Base-by-base conservation (phyloP, 2,888 invertebrate species). In the Fabriciana adippe region DNA sequence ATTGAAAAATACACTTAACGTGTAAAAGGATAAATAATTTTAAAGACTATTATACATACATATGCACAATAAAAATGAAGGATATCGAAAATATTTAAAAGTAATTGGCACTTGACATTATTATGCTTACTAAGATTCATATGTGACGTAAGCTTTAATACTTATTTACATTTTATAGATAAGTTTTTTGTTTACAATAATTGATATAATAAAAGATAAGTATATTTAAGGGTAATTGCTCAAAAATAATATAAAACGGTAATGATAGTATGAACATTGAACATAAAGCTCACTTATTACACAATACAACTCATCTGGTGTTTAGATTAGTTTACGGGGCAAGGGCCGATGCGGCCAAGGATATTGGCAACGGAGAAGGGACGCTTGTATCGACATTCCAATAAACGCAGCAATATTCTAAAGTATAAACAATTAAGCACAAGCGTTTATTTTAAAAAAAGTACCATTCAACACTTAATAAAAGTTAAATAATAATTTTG, bases 331-430 rank as follows among this genome's bases (percentile, higher is more conserved):
- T 69, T 73, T 74, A 71, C 70, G 67, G 74, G 74, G 75, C 72
- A 73, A 74, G 70, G 72, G 75, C 73, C 75, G 74, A 64, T 65
- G 73, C 70, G 75, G 75, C 76, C 78, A 78, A 78, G 78, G 78
- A 74, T 75, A 71, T 57, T 59, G 63, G 57, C 65, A 59, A 50
- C 60, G 70, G 73, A 75, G 75, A 78, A 74, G 74, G 75, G 74
- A 72, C 67, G 68, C 64, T 61, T 64, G 55, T 55, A 50, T 18
- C 50, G 55, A 50, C 71, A 71, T 71, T 71, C 71, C 69, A 53
- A 68, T 60, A 68, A 55, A 48, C 31, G 31, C 45, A 54, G 54
- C 41, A 57, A 65, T 55, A 60, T 66, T 26, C 31, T 50, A 61
- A 54, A 48, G 14, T 41, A 35, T 14, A 48, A 35, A 66, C 41